Percentiles rank a stretch among this genome's conserved stretches.
Evolutionary conservation across 2,113 vertebrate species (phyloP).

Genomic region (Myiozetetes cayanensis): DNA sequence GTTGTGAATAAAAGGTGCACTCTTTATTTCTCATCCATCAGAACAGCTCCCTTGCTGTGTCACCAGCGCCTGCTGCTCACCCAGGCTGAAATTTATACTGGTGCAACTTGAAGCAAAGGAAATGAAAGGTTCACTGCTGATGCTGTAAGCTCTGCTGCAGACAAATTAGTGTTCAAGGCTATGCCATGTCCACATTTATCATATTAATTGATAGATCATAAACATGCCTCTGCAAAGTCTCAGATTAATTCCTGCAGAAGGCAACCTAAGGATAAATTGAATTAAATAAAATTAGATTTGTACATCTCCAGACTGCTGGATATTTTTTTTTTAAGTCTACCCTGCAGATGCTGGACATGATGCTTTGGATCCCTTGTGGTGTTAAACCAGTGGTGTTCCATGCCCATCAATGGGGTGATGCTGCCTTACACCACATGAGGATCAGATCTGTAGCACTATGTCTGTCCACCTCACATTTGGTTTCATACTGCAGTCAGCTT

Average conservation of each 20-base stretch:
- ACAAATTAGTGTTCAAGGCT: neutral
- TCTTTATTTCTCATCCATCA: neutral
- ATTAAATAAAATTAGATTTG: constrained; percentile 5
- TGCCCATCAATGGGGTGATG: neutral
- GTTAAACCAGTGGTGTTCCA: neutral
- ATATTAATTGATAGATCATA: neutral
- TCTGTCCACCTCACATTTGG: neutral
- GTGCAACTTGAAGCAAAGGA: neutral
- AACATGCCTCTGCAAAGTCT: neutral
- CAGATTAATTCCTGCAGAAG: neutral
- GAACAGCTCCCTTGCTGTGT: neutral
- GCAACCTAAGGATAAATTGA: neutral
- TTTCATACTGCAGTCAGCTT: neutral
- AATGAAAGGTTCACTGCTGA: neutral
- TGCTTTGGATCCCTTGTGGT: neutral
- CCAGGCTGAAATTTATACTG: neutral
- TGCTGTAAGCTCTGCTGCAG: neutral
- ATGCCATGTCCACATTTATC: neutral
- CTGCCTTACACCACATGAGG: neutral
- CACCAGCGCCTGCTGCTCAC: neutral
- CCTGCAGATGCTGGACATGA: neutral
- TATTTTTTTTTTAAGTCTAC: neutral
- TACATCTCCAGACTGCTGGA: neutral
- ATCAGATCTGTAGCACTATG: neutral
- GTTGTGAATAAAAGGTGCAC: neutral